Conservation (phyloP, 2,888 invertebrate species). For the Dryobota labecula region DNA sequence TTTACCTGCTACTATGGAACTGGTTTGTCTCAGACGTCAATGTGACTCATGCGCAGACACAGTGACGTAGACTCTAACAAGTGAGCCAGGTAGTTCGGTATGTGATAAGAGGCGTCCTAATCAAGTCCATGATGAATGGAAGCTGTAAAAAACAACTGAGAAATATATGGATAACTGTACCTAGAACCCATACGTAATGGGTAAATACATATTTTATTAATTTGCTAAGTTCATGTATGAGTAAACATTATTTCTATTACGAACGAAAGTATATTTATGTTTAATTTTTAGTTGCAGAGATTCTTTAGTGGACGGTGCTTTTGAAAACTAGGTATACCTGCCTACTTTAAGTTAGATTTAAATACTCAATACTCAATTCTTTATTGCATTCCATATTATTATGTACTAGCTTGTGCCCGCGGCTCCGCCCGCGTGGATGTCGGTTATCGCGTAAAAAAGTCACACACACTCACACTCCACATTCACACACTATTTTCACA, state of each 20-base stretch:
- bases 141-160: conserved; percentile 1
- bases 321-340: background rate
- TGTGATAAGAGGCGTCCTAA: conserved; percentile 31
- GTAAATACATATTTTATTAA: background rate
- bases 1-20: conserved; percentile 15
- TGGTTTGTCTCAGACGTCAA: conserved; percentile 35
- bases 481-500: too few species aligned
- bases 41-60: conserved; percentile 32
- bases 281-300: background rate
- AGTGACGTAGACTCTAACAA: conserved; percentile 32
- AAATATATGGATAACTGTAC: background rate
- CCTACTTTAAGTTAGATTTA: background rate
- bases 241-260: background rate
- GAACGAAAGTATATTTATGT: background rate
- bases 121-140: conserved; percentile 22
- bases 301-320: background rate
- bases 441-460: too few species aligned
- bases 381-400: too few species aligned
- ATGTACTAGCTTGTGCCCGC: too few species aligned
- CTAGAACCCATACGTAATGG: background rate
- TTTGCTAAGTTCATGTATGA: background rate
- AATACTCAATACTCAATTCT: too few species aligned
- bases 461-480: too few species aligned
- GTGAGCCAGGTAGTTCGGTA: conserved; percentile 2
- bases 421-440: too few species aligned